These are phyloP conservation scores for Asobara japonica DNA, from an alignment of 1,140 invertebrate species.

Conservation along the genomic window DNA sequence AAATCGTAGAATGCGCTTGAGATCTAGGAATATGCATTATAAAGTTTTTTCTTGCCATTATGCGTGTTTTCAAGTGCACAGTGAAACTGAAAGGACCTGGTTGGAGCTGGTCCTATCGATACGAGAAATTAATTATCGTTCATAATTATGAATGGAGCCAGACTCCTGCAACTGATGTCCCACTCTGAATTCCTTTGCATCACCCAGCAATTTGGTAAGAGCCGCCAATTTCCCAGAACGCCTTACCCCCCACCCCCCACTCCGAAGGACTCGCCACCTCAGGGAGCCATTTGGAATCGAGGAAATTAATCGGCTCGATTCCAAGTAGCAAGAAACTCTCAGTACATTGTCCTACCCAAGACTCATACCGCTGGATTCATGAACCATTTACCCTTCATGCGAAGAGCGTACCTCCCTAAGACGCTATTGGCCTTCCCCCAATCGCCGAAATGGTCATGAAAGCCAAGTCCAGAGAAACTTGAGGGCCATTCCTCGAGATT, in stretches of 20 bases:
- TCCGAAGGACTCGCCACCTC: not conserved
- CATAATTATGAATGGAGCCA: no score
- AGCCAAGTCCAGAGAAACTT: not conserved
- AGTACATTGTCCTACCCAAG: not conserved
- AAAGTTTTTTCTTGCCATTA: no score
- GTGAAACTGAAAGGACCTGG: no score
- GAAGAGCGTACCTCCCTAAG: not conserved
- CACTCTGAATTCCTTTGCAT: constrained; percentile 2
- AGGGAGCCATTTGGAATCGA: constrained; percentile 4
- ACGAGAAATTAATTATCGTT: no score
- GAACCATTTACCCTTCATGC: not conserved
- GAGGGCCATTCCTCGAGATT: not conserved
- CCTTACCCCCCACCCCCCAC: not conserved
- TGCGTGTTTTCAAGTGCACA: no score
- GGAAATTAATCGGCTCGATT: constrained; percentile 11
- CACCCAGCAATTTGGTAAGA: constrained; percentile 8
- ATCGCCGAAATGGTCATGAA: not conserved
- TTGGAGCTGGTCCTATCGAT: no score
- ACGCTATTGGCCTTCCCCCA: not conserved
- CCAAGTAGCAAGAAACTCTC: constrained; percentile 3
- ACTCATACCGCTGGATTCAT: not conserved
- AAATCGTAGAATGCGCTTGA: no score
- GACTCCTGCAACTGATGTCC: not conserved
- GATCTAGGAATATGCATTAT: no score
- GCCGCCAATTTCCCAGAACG: not conserved